phyloP scores from a whole-genome alignment of 2,113 vertebrate genomes.

The Ceyx cyanopectus region DNA sequence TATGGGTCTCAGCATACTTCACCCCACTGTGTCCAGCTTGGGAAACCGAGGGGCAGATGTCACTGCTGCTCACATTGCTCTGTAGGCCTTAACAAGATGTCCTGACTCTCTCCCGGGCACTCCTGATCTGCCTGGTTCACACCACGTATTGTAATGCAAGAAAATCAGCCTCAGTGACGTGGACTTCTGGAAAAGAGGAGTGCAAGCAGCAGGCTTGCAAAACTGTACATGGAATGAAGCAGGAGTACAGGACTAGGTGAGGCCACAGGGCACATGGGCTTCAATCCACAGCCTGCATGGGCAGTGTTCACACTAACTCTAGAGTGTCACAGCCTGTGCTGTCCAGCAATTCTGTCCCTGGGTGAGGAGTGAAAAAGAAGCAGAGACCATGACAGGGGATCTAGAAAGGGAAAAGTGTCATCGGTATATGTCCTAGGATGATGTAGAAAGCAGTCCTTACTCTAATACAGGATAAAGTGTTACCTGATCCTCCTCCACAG shows the following conservation, averaged over 20 bases:
- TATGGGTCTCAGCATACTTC: neutral
- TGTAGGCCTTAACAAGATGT: neutral
- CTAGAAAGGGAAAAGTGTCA: neutral
- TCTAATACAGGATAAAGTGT: accelerated
- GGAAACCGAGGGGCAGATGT: neutral
- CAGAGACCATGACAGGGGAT: neutral
- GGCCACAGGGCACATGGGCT: neutral
- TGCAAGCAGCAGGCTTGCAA: neutral
- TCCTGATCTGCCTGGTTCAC: neutral
- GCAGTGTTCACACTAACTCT: neutral
- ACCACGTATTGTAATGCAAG: neutral
- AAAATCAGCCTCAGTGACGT: neutral
- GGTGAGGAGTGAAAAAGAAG: neutral
- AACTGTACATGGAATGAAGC: neutral
- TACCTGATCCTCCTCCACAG: neutral
- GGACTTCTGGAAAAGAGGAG: neutral
- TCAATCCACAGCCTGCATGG: neutral
- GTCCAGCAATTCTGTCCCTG: neutral
- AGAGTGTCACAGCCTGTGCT: accelerated
- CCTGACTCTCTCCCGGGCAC: neutral
- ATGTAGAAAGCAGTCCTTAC: neutral
- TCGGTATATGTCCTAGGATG: neutral
- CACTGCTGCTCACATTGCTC: neutral
- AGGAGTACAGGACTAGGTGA: neutral
- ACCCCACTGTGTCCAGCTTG: neutral